A percentile compares a stretch with the other conserved stretches of the same genome.
phyloP scores from a whole-genome alignment of 2,888 invertebrate genomes.

The Hetaerina titia region DNA sequence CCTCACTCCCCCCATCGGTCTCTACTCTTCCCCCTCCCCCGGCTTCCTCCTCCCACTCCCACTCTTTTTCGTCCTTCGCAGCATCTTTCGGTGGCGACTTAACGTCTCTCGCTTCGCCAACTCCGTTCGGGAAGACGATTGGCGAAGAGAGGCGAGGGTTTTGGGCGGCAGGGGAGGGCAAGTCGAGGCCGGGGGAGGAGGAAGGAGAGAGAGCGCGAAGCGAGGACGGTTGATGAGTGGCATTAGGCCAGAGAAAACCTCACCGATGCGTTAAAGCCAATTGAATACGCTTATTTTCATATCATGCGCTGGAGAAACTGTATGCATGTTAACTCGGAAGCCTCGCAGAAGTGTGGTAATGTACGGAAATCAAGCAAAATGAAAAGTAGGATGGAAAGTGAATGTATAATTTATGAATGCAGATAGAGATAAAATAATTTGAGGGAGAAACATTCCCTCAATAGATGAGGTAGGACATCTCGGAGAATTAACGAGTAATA shows the following conservation, averaged over 20 bases:
- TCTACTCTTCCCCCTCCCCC: background rate
- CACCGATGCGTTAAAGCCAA: background rate
- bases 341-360: background rate
- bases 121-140: conserved; percentile 49
- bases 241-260: background rate
- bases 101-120: conserved; percentile 61
- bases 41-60: background rate
- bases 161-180: background rate
- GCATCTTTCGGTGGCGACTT: conserved; percentile 67
- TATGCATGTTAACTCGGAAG: conserved; percentile 5
- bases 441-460: too few species aligned
- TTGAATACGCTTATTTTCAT: background rate
- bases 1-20: background rate
- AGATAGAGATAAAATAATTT: too few species aligned
- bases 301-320: background rate
- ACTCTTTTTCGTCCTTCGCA: conserved; percentile 7
- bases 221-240: background rate
- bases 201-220: background rate
- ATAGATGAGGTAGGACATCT: too few species aligned
- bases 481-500: too few species aligned
- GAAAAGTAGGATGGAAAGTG: background rate
- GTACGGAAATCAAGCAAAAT: background rate
- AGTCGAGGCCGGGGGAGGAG: background rate
- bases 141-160: background rate
- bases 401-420: too few species aligned